Conservation (phyloP, 2,888 invertebrate species). For the Orthosia cruda region DNA sequence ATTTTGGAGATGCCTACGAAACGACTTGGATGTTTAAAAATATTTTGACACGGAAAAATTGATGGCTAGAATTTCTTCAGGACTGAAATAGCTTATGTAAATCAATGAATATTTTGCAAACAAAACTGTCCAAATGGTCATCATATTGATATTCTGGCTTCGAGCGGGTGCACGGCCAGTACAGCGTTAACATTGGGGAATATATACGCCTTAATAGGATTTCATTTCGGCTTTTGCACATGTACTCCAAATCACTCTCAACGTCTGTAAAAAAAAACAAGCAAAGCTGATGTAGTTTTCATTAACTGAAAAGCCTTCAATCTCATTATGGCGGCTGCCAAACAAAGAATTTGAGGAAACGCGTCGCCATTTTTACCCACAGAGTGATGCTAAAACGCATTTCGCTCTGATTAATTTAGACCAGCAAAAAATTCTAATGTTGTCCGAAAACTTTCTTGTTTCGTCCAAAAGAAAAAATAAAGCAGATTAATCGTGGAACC, state of each 20-base stretch:
- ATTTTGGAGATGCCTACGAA: too few relatives aligned
- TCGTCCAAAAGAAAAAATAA: slow-evolving; percentile 79
- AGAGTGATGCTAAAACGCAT: slow-evolving; percentile 61
- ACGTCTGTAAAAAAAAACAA: slow-evolving; percentile 49
- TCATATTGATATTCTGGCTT: too few relatives aligned
- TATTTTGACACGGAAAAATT: too few relatives aligned
- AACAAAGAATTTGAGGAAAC: slow-evolving; percentile 64
- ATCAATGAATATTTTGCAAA: too few relatives aligned
- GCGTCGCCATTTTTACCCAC: slow-evolving; percentile 46
- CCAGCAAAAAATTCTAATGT: slow-evolving; percentile 72
- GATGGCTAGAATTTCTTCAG: too few relatives aligned
- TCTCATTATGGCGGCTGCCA: slow-evolving; percentile 62
- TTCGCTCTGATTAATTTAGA: slow-evolving; percentile 73
- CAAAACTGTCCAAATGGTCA: too few relatives aligned
- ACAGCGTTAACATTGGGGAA: too few relatives aligned
- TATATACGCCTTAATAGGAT: background rate
- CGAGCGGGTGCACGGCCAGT: too few relatives aligned
- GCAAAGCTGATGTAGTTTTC: slow-evolving; percentile 55
- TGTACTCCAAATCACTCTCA: slow-evolving; percentile 13
- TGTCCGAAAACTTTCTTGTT: slow-evolving; percentile 75
- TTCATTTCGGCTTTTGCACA: slow-evolving; percentile 2
- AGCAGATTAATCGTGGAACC: slow-evolving; percentile 84
- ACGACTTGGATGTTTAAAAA: too few relatives aligned
- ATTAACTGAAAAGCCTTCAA: slow-evolving; percentile 68
- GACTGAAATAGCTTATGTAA: too few relatives aligned